A percentile compares a stretch with the other conserved stretches of the same genome.
Evolutionary conservation across 53 echinoderm and acorn worm species (phyloP).

Genomic region (Holothuria scabra): DNA sequence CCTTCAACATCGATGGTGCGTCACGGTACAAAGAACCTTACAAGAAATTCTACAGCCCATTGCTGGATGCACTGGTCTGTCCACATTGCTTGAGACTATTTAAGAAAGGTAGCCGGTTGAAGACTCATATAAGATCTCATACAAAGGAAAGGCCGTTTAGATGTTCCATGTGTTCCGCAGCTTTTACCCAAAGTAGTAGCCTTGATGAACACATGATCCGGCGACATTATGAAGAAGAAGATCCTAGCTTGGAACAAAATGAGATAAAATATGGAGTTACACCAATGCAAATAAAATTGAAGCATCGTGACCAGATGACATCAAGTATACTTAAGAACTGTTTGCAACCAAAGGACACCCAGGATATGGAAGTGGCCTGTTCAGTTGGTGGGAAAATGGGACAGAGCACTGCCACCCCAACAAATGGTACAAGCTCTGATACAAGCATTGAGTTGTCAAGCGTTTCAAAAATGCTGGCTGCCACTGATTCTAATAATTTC

Average conservation of each 20-base stretch:
- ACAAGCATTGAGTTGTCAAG: constrained; percentile 89
- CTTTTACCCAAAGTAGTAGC: constrained; percentile 85
- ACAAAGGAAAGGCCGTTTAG: constrained; percentile 85
- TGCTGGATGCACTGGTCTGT: constrained; percentile 82
- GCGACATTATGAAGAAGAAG: constrained; percentile 68
- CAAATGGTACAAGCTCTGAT: constrained; percentile 67
- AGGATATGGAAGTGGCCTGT: background rate
- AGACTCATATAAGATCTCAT: constrained; percentile 88
- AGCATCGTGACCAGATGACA: constrained; percentile 37
- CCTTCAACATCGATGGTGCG: constrained; percentile 41
- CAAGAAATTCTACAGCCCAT: constrained; percentile 85
- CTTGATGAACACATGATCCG: constrained; percentile 90
- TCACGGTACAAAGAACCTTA: constrained; percentile 83
- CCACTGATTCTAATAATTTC: constrained; percentile 86
- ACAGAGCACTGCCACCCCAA: background rate
- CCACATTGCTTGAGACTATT: constrained; percentile 82
- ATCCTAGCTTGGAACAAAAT: constrained; percentile 53
- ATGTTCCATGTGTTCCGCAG: constrained; percentile 88
- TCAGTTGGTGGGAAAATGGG: background rate
- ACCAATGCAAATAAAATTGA: constrained; percentile 94
- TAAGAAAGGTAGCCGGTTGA: constrained; percentile 74
- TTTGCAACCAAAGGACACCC: constrained; percentile 54
- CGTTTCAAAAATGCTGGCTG: constrained; percentile 92
- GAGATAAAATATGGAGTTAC: constrained; percentile 88
- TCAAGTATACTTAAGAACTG: constrained; percentile 40